A percentile compares a stretch with the other conserved stretches of the same genome.
Conservation (phyloP, 2,888 invertebrate species). For the Hermaeophaga mercurialis region DNA sequence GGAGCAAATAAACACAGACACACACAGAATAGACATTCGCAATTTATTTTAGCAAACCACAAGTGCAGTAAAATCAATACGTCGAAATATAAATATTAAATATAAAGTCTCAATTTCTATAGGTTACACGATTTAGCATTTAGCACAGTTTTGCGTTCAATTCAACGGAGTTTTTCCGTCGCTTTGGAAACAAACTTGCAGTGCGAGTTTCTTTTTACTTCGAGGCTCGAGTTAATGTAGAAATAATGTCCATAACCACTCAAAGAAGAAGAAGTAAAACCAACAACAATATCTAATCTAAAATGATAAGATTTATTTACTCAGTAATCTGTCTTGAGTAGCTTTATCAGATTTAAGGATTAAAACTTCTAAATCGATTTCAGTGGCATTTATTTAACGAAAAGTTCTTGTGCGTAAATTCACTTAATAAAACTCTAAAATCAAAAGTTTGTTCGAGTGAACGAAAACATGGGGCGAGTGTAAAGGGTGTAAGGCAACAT, state of each 20-base stretch:
- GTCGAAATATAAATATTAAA: too few relatives aligned
- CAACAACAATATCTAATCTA: neutral
- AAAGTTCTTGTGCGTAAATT: slow-evolving; percentile 33
- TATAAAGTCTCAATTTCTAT: too few relatives aligned
- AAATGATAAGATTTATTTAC: slow-evolving; percentile 14
- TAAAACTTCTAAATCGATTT: slow-evolving; percentile 34
- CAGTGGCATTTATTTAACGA: slow-evolving; percentile 22
- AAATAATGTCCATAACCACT: too few relatives aligned
- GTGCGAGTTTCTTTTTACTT: too few relatives aligned
- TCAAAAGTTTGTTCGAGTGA: slow-evolving; percentile 22
- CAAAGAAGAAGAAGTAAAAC: neutral
- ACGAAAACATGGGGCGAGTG: slow-evolving; percentile 3
- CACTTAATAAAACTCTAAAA: slow-evolving; percentile 33
- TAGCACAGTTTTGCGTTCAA: too few relatives aligned
- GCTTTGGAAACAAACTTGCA: too few relatives aligned
- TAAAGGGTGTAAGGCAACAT: slow-evolving; percentile 9
- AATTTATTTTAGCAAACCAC: too few relatives aligned
- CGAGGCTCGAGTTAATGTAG: too few relatives aligned
- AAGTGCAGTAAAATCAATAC: too few relatives aligned
- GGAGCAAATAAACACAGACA: slow-evolving; percentile 13
- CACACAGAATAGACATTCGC: slow-evolving; percentile 9
- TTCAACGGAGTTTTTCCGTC: too few relatives aligned
- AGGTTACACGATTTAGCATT: too few relatives aligned
- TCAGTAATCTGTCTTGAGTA: slow-evolving; percentile 5
- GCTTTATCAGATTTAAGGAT: slow-evolving; percentile 28